Percentiles rank a stretch among this genome's conserved stretches.
These are phyloP conservation scores for Archips xylosteana DNA, from an alignment of 2,888 invertebrate species.

Conservation along the genomic window DNA sequence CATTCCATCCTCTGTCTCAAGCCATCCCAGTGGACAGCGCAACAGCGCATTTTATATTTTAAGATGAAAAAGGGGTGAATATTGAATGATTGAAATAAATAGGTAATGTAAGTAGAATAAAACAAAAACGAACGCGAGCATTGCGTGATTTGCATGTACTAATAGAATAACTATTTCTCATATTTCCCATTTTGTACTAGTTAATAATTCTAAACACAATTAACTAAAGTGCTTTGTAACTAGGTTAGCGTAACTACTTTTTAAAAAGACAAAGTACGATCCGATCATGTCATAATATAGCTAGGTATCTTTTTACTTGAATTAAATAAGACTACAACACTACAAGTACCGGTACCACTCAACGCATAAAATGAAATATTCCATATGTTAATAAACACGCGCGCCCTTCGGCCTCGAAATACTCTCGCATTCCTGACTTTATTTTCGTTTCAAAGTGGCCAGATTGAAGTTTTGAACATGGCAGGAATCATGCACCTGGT, in stretches of 20 bases:
- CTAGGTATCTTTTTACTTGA: not conserved
- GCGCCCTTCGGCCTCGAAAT: slow-evolving; percentile 44
- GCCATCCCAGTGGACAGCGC: not conserved
- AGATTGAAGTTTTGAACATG: slow-evolving; percentile 22
- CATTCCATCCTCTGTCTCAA: not conserved
- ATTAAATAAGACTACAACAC: not conserved
- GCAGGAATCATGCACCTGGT: slow-evolving; percentile 12
- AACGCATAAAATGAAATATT: slow-evolving; percentile 38
- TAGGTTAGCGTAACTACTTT: not conserved
- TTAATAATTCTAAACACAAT: not conserved
- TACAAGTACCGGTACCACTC: not conserved
- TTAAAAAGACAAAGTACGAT: too few species aligned
- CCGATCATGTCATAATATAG: too few species aligned
- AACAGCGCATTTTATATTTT: not conserved
- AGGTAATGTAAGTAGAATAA: not conserved
- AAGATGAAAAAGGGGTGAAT: not conserved
- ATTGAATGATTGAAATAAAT: not conserved
- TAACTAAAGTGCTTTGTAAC: not conserved
- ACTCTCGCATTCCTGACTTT: slow-evolving; percentile 43
- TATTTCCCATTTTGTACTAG: not conserved
- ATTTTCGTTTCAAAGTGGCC: slow-evolving; percentile 38
- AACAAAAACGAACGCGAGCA: not conserved
- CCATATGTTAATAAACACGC: slow-evolving; percentile 41
- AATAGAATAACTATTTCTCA: not conserved
- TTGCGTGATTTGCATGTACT: not conserved